Evolutionary conservation across 2,888 invertebrate species (phyloP).

Genomic region (Nomada fabriciana): DNA sequence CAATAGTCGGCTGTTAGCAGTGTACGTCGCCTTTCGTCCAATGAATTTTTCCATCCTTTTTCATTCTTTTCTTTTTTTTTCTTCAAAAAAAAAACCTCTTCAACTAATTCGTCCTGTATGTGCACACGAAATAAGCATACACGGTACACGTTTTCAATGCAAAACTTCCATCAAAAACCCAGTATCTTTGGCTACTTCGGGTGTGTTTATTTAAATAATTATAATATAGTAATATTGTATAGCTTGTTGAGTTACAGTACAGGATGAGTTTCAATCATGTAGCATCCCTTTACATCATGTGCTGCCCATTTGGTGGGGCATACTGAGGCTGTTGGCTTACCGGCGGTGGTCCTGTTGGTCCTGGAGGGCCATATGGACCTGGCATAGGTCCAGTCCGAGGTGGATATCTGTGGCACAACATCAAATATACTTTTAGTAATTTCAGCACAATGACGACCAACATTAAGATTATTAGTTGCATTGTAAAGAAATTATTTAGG

Average conservation of each 20-base stretch:
- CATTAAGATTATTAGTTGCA: not conserved
- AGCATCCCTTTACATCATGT: constrained; percentile 79
- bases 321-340: constrained; percentile 79
- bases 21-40: constrained; percentile 37
- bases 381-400: constrained; percentile 74
- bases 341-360: constrained; percentile 70
- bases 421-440: not conserved
- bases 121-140: constrained; percentile 52
- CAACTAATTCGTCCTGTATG: constrained; percentile 15
- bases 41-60: constrained; percentile 20
- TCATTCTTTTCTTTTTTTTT: not conserved
- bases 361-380: constrained; percentile 76
- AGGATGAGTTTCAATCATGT: constrained; percentile 63
- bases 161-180: constrained; percentile 72
- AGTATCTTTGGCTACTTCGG: constrained; percentile 78
- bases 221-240: constrained; percentile 78
- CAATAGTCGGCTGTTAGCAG: constrained; percentile 20
- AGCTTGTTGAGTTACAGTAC: constrained; percentile 74
- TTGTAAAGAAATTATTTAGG: not conserved
- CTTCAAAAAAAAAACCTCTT: no score
- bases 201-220: constrained; percentile 78
- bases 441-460: not conserved
- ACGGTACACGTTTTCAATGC: constrained; percentile 53
- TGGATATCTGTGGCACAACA: constrained; percentile 74
- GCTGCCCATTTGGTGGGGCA: constrained; percentile 81